Evolutionary conservation across 2,113 vertebrate genomes (phyloP), one percentile per base, ranked within the genome.

Genomic region (Microtus oregoni): DNA sequence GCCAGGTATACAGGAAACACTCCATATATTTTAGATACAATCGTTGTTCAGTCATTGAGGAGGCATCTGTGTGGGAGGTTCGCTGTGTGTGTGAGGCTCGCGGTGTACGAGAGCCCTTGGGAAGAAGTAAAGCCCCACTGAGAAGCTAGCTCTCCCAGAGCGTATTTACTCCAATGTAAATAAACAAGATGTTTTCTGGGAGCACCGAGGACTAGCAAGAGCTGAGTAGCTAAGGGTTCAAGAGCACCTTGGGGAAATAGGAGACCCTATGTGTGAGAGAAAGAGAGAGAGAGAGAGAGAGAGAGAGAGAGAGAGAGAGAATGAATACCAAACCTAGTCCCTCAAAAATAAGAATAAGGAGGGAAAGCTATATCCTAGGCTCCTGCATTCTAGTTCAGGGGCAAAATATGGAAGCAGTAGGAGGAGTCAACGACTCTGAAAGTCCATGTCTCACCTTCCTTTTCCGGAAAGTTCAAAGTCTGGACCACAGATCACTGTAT

Each of bases 331-430:
- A 35, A 47, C 12, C 61, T 14, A 63, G 32, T 12, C 22, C 68
- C 82, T 50, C 3, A 44, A 44, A 65, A 13, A 26, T 75, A 82
- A 50, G 32, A 30, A 10, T 0, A 4, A 4, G 35, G 38, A 65
- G 20, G 7, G 32, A 5, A 4, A 15, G 0, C 10, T 79, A 11
- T 17, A 12, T 5, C 4, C 20, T 8, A 20, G 5, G 76, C n/a
- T 47, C 38, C 72, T 8, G 22, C 52, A 22, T 15, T 28, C 14
- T 14, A 19, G 22, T 3, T 38, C 1, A 0, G 3, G 6, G 3
- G 7, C 70, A 17, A 68, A 61, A 14, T 41, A 13, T 32, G 38
- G 20, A 52, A 79, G 44, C 67, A 41, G n/a, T 3, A 17, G 0
- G 3, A 5, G 63, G 7, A 12, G 28, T 32, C 17, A n/a, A 32